Evolutionary conservation across 2,113 vertebrate genomes (phyloP).

Genomic region (Synodontis membranacea): DNA sequence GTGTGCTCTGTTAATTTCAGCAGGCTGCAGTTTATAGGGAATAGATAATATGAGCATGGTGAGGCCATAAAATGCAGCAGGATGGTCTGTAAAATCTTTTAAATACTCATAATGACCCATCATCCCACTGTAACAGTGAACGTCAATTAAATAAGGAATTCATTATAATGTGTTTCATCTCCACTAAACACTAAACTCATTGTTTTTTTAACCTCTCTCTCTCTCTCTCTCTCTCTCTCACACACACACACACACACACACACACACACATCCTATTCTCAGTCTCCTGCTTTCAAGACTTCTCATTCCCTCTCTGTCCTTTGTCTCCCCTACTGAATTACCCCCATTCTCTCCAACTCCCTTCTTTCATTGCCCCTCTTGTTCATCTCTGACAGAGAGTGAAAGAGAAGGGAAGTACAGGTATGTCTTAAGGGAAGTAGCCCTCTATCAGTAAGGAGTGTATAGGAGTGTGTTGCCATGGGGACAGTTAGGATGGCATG

Average conservation of each 20-base stretch:
- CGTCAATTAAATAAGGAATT: conserved; percentile 17
- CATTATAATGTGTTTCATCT: conserved; percentile 17
- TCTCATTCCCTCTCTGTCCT: not conserved
- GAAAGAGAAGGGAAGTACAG: conserved; percentile 31
- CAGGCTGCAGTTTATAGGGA: conserved; percentile 3
- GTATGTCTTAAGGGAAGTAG: conserved; percentile 55
- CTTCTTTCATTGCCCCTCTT: conserved; percentile 12
- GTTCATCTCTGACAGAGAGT: conserved; percentile 27
- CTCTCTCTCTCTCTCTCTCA: conserved; percentile 2
- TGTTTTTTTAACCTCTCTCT: not conserved
- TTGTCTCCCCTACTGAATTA: not conserved
- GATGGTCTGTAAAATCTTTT: not conserved
- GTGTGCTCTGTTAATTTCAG: not conserved
- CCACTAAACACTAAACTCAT: not conserved
- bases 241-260: no score
- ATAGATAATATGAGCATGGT: not conserved
- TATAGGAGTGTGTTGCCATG: conserved; percentile 77
- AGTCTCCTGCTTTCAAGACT: not conserved
- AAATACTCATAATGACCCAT: conserved; percentile 23
- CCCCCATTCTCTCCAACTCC: conserved; percentile 38
- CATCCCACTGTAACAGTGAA: conserved; percentile 28
- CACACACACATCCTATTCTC: not conserved
- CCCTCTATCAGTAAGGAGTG: conserved; percentile 67
- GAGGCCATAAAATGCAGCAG: not conserved
- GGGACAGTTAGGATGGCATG: conserved; percentile 72